These are phyloP conservation scores for Lepidurus apus DNA, from an alignment of 1,140 invertebrate species.

Conservation along the genomic window DNA sequence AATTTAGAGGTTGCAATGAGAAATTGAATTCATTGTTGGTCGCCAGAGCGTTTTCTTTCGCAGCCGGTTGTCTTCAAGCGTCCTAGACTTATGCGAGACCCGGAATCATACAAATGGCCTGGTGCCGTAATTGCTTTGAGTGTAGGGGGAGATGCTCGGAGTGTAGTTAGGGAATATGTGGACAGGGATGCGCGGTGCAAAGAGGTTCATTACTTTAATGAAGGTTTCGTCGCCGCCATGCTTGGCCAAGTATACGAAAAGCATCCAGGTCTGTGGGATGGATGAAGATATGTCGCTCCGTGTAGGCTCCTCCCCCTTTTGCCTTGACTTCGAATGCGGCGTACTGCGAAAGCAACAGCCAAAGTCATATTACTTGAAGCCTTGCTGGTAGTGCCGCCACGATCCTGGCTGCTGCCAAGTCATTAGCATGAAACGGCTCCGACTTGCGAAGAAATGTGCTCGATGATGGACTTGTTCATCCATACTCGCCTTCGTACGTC, in stretches of 20 bases:
- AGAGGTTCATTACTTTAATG: slow-evolving; percentile 19
- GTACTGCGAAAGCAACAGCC: neutral
- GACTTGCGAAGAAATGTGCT: slow-evolving; percentile 19
- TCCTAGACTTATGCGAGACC: too few species aligned
- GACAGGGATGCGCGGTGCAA: slow-evolving; percentile 4
- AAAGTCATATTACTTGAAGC: neutral
- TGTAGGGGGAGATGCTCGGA: too few species aligned
- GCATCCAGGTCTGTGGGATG: neutral
- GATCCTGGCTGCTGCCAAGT: slow-evolving; percentile 3
- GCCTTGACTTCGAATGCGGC: neutral
- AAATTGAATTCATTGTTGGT: too few species aligned
- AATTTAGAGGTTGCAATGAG: too few species aligned
- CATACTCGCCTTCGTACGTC: neutral
- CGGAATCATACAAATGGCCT: too few species aligned
- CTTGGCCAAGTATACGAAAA: slow-evolving; percentile 21
- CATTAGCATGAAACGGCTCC: slow-evolving; percentile 18
- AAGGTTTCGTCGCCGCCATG: slow-evolving; percentile 16
- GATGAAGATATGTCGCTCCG: neutral
- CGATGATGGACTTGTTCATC: slow-evolving; percentile 18
- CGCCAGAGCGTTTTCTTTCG: too few species aligned
- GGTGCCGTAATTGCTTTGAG: too few species aligned
- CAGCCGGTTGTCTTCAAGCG: too few species aligned
- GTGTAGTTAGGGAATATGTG: neutral
- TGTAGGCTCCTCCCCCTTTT: slow-evolving; percentile 1
- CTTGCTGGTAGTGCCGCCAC: neutral